Percentiles rank a stretch among this genome's conserved stretches.
Evolutionary conservation across 2,888 invertebrate genomes (phyloP).

Genomic region (Timandra comae): DNA sequence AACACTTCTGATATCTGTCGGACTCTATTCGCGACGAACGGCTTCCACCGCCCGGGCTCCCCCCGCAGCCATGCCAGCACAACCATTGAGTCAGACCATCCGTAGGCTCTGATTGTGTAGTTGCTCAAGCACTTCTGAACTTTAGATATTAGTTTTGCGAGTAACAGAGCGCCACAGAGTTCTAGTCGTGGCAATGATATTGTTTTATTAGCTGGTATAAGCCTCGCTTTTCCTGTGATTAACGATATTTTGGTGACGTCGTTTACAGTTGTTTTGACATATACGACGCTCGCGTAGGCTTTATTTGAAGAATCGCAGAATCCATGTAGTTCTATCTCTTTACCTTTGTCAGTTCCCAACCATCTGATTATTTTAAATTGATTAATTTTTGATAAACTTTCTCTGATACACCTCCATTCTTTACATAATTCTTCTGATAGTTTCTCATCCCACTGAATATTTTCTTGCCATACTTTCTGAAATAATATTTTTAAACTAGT

Average conservation of each 20-base stretch:
- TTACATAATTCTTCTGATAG: slow-evolving; percentile 2
- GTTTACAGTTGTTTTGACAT: neutral
- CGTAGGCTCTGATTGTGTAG: slow-evolving; percentile 5
- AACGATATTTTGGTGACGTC: neutral
- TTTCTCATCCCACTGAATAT: slow-evolving; percentile 8
- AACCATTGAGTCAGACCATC: slow-evolving; percentile 17
- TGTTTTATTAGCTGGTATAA: slow-evolving; percentile 4
- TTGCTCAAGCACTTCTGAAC: neutral
- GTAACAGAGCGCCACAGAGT: slow-evolving; percentile 6
- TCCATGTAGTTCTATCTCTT: slow-evolving; percentile 2
- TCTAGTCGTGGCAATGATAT: slow-evolving; percentile 8
- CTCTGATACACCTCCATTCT: slow-evolving; percentile 4
- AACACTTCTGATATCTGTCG: slow-evolving; percentile 6
- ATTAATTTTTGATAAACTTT: slow-evolving; percentile 1
- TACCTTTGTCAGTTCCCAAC: neutral
- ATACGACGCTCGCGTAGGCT: slow-evolving; percentile 3
- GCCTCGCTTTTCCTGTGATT: slow-evolving; percentile 5
- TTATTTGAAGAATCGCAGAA: slow-evolving; percentile 3
- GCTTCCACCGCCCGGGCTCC: slow-evolving; percentile 14
- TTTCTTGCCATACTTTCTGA: slow-evolving; percentile 5
- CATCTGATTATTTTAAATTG: slow-evolving; percentile 5
- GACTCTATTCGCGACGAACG: slow-evolving; percentile 19
- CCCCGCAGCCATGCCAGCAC: slow-evolving; percentile 19
- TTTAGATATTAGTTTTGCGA: slow-evolving; percentile 5
- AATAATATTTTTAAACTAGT: slow-evolving; percentile 14